Base-by-base conservation (phyloP, 2,888 invertebrate genomes). In the Coleophora flavipennella region DNA sequence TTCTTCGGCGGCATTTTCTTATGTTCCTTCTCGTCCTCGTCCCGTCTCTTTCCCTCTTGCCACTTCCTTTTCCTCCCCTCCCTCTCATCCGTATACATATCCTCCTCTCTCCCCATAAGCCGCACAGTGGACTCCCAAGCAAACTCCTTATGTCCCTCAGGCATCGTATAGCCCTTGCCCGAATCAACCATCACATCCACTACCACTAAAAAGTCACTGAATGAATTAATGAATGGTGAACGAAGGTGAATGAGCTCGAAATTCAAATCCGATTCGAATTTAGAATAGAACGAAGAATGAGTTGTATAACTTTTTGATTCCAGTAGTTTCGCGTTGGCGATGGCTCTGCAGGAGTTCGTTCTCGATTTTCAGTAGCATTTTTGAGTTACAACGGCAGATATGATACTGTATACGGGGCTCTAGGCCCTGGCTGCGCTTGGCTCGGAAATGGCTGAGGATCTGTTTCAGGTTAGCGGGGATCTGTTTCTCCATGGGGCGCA, bases 241-340 rank as follows among this genome's bases (percentile, higher is more conserved):
- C 59, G 59, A 32, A 20, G 58, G 53, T 55, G 58, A 54, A 20
- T 6, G 20, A 20, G 3, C 20, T 20, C 20, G 20, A 3, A 20
- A 20, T 20, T 47, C 41, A 49, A 47, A 52, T 8, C 38, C 43
- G 43, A 53, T 12, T 8, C n/a, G 13, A 60, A 64, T 85, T 92
- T 93, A 93, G 83, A 93, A 93, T 75, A 93, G 89, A 54, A 93
- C 93, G 75, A 93, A 93, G 84, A 93, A 93, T 46, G 93, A 93
- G 83, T 93, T 93, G 85, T 93, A 93, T 69, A 93, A 85, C 77
- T 93, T 93, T 81, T 93, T 93, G 65, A 93, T 92, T 46, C 93
- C 93, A 36, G 93, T 93, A 20, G 92, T 92, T 76, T 93, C 93
- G 67, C 92, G 86, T 76, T 93, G 93, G 62, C 93, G 89, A 70